Base-by-base conservation (phyloP, 1,140 invertebrate species). In the Cydia amplana region DNA sequence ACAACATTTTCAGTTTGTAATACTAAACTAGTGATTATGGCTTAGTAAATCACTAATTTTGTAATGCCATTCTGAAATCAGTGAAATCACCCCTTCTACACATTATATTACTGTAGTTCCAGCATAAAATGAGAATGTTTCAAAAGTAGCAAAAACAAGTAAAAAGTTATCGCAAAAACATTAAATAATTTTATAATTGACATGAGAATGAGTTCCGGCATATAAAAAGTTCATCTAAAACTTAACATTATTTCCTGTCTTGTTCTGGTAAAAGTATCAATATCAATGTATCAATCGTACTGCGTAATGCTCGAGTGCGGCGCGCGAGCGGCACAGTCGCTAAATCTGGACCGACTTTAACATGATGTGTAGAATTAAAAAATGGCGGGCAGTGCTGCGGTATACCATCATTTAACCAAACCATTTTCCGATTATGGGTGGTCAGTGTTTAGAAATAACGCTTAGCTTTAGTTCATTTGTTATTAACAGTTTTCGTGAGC, bases 401-500 rank as follows among this genome's bases (percentile, higher is more conserved):
- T n/a, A 20, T 18, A 55, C n/a, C 51, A 55, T 18, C n/a, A n/a
- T 7, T 18, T 55, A 55, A n/a, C 5, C 51, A 55, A 55, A 55
- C 20, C 51, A 75, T 79, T 75, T 60, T 70, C 55, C 43, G 18
- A 46, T 10, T 43, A 77, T 46, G 70, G 72, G 70, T 70, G 70
- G 81, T 80, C 80, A 80, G 76, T 80, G 73, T 80, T 60, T 25
- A 10, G 73, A 75, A 65, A 25, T 85, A 84, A 84, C 74, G 84
- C 84, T 87, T 87, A 64, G 85, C 85, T 85, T 85, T 10, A 14
- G 72, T 74, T 83, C 82, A 84, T 80, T 78, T 78, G 79, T 85
- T 72, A 81, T 85, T 87, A 85, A 84, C 82, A 46, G 36, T 79
- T 78, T 83, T 84, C 81, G 89, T 91, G 88, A 92, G 90, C 90